Evolutionary conservation across 1,140 invertebrate species (phyloP).

Genomic region (Mycetomoellerius zeteki): DNA sequence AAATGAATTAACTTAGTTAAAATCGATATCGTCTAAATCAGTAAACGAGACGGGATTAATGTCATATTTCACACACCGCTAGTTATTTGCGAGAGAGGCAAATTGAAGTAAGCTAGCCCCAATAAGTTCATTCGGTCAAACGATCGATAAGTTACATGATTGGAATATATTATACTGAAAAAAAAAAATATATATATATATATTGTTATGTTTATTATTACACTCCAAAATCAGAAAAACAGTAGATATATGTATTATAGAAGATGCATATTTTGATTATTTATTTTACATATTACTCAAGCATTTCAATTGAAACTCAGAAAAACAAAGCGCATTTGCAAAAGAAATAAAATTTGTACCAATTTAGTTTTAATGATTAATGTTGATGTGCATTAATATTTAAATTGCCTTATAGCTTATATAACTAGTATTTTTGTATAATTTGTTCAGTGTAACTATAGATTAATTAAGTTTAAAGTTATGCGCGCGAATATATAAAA

Average conservation of each 20-base stretch:
- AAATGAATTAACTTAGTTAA: constrained; percentile 67
- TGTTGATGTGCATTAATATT: background rate
- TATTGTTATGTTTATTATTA: constrained; percentile 14
- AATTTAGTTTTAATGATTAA: background rate
- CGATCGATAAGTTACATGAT: constrained; percentile 71
- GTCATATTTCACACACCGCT: constrained; percentile 67
- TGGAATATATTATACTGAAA: constrained; percentile 51
- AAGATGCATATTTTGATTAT: background rate
- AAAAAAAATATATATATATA: background rate
- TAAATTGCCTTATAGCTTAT: background rate
- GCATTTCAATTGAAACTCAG: background rate
- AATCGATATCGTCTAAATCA: constrained; percentile 72
- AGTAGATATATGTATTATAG: background rate
- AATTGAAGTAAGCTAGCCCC: constrained; percentile 48
- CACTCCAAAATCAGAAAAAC: constrained; percentile 58
- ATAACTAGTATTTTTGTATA: background rate
- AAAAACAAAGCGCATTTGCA: background rate
- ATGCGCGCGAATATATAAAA: background rate
- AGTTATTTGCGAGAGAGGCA: constrained; percentile 63
- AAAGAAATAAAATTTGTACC: background rate
- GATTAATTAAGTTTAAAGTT: background rate
- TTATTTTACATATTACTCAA: background rate
- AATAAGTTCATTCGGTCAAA: constrained; percentile 74
- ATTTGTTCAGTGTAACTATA: background rate
- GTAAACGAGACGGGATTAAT: constrained; percentile 72